These are phyloP conservation scores for Hippoglossus hippoglossus DNA, from an alignment of 2,797 vertebrate species.

Conservation along the genomic window DNA sequence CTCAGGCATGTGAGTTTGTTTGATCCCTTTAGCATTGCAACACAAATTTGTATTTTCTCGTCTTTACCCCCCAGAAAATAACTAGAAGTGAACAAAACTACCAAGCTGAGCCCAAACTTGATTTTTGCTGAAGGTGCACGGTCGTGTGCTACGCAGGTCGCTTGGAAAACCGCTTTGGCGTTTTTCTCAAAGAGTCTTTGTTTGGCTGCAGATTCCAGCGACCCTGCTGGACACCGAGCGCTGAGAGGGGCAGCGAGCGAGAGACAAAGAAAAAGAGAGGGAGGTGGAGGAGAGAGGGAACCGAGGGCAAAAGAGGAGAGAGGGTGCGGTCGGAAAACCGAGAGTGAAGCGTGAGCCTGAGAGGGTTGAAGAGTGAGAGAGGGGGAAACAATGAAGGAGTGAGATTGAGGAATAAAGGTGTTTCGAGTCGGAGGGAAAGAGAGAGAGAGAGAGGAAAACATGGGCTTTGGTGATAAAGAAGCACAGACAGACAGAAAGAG, in stretches of 20 bases:
- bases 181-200: constrained; percentile 80
- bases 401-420: not conserved
- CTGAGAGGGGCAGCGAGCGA: constrained; percentile 49
- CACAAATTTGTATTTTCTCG: not conserved
- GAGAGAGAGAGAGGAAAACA: constrained; percentile 15
- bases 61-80: not conserved
- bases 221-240: constrained; percentile 66
- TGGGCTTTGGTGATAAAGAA: constrained; percentile 69
- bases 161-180: constrained; percentile 41
- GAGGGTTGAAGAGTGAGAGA: constrained; percentile 22
- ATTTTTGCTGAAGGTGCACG: constrained; percentile 18
- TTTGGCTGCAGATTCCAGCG: constrained; percentile 70
- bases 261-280: constrained; percentile 55
- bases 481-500: no score
- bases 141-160: constrained; percentile 18
- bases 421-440: not conserved
- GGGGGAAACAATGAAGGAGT: not conserved
- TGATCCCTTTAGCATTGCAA: no score
- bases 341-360: constrained; percentile 13
- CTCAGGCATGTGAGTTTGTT: no score
- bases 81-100: no score
- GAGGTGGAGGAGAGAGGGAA: constrained; percentile 29
- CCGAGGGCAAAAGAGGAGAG: constrained; percentile 30
- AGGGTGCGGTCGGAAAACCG: not conserved
- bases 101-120: not conserved